Base-by-base conservation (phyloP, 2,888 invertebrate species). In the Sthenelais limicola region DNA sequence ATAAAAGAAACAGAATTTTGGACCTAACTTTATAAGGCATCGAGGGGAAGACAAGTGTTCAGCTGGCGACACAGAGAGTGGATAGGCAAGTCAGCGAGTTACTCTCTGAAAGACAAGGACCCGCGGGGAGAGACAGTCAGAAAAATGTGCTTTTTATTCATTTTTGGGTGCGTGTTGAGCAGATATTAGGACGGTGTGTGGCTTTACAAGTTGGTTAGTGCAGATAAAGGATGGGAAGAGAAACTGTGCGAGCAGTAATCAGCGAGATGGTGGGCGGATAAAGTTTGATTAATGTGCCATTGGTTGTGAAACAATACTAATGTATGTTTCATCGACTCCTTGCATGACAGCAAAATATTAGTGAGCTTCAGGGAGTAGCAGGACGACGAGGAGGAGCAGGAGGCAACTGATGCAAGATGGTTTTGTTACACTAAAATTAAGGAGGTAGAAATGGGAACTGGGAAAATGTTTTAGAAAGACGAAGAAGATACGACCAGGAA, bases 271-370 rank as follows among this genome's bases (percentile, higher is more conserved):
- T 26, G 7, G 56, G 24, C 5, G 38, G 62, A 62, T 62, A 62
- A 62, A 38, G 56, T 24, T 9, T 12, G 62, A 62, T 62, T 62
- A 62, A 62, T 62, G 62, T 4, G 38, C 26, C 38, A 62, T 35
- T 38, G 62, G 38, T 24, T 35, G 38, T 62, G 62, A 62, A 35
- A 62, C 62, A 62, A 62, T 62, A 38, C 62, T 38, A 38, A 35
- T 35, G 38, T 38, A 62, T 38, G 21, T 62, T 62, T 62, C 62
- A 62, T 62, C 43, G 24, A 62, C 62, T 38, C 38, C 21, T 62
- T 43, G 62, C 62, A 62, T 62, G 62, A 38, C 62, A 28, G 38
- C 62, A 43, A 62, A 62, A 62, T 62, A 62, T 62, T 62, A 62
- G 38, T 4, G 21, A 12, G 38, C 62, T 4, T 26, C 24, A 24